phyloP scores from a whole-genome alignment of 2,888 invertebrate genomes.

The Hirtodrosophila trivittata region DNA sequence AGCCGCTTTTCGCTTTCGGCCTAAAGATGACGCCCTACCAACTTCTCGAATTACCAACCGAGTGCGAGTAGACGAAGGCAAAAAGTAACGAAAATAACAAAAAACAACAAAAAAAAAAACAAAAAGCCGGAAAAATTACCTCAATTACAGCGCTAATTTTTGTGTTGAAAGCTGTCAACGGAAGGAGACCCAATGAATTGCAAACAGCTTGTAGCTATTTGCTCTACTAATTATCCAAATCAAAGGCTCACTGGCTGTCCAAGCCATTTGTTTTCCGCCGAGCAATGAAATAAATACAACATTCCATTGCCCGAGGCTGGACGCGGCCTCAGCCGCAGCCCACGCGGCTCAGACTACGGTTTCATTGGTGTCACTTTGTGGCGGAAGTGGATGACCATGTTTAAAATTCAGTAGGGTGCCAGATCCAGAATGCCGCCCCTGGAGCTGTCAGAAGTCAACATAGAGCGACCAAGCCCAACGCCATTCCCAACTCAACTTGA shows the following conservation, averaged over 20 bases:
- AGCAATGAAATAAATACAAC: slow-evolving; percentile 76
- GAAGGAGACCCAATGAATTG: slow-evolving; percentile 51
- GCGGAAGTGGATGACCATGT: slow-evolving; percentile 82
- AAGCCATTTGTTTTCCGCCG: slow-evolving; percentile 54
- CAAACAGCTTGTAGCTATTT: slow-evolving; percentile 82
- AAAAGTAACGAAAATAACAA: slow-evolving; percentile 18
- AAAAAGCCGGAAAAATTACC: slow-evolving; percentile 66
- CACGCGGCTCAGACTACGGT: slow-evolving; percentile 45
- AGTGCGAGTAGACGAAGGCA: slow-evolving; percentile 23
- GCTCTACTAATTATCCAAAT: slow-evolving; percentile 80
- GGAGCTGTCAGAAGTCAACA: slow-evolving; percentile 64
- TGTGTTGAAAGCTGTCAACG: slow-evolving; percentile 48
- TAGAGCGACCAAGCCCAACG: slow-evolving; percentile 13
- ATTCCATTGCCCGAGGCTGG: slow-evolving; percentile 62
- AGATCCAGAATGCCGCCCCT: slow-evolving; percentile 19
- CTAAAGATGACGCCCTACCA: slow-evolving; percentile 48
- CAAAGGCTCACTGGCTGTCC: slow-evolving; percentile 54
- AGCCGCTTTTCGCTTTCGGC: slow-evolving; percentile 69
- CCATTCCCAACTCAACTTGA: slow-evolving; percentile 43
- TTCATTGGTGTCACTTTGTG: slow-evolving; percentile 81
- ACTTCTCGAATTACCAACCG: slow-evolving; percentile 55
- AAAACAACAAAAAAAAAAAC: slow-evolving; percentile 22
- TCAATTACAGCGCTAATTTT: slow-evolving; percentile 73
- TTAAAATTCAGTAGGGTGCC: slow-evolving; percentile 57
- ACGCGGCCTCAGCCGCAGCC: slow-evolving; percentile 53